These are phyloP conservation scores for Phrynocephalus vlangalii DNA, from an alignment of 2,797 vertebrate genomes.

Conservation along the genomic window DNA sequence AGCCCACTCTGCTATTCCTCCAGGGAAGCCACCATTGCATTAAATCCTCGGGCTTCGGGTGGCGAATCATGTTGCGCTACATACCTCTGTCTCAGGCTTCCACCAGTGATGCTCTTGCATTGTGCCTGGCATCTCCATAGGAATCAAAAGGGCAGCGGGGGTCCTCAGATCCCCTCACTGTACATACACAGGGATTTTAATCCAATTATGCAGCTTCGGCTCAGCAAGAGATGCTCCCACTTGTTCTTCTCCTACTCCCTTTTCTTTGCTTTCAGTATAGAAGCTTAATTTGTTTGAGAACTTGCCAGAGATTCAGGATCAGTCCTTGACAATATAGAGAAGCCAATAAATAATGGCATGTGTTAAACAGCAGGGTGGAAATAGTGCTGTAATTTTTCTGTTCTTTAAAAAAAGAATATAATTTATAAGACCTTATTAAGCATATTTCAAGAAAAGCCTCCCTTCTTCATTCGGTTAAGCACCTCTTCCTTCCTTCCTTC, in stretches of 20 bases:
- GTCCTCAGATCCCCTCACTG: slow-evolving; percentile 65
- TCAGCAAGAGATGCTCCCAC: slow-evolving; percentile 67
- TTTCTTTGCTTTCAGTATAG: slow-evolving; percentile 80
- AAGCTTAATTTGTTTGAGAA: slow-evolving; percentile 77
- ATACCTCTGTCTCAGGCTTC: slow-evolving; percentile 38
- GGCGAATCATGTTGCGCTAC: slow-evolving; percentile 54
- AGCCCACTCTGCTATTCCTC: slow-evolving; percentile 48
- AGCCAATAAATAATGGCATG: slow-evolving; percentile 71
- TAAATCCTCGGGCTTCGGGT: slow-evolving; percentile 58
- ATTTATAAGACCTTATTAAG: slow-evolving; percentile 72
- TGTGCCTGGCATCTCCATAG: slow-evolving; percentile 64
- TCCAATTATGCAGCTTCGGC: slow-evolving; percentile 73
- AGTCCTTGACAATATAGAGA: slow-evolving; percentile 60
- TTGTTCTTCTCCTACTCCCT: slow-evolving; percentile 50
- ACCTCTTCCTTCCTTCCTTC: background rate
- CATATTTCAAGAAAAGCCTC: slow-evolving; percentile 71
- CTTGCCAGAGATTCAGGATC: slow-evolving; percentile 75
- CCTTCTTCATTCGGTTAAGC: slow-evolving; percentile 64
- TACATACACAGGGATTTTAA: slow-evolving; percentile 75
- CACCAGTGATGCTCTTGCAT: slow-evolving; percentile 14
- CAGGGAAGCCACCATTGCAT: slow-evolving; percentile 53
- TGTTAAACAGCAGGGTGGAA: slow-evolving; percentile 70
- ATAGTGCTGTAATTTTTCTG: slow-evolving; percentile 66
- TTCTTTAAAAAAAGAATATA: slow-evolving; percentile 37
- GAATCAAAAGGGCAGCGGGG: slow-evolving; percentile 51